These are phyloP conservation scores for Tyto alba DNA, from an alignment of 2,113 vertebrate species.

Conservation along the genomic window DNA sequence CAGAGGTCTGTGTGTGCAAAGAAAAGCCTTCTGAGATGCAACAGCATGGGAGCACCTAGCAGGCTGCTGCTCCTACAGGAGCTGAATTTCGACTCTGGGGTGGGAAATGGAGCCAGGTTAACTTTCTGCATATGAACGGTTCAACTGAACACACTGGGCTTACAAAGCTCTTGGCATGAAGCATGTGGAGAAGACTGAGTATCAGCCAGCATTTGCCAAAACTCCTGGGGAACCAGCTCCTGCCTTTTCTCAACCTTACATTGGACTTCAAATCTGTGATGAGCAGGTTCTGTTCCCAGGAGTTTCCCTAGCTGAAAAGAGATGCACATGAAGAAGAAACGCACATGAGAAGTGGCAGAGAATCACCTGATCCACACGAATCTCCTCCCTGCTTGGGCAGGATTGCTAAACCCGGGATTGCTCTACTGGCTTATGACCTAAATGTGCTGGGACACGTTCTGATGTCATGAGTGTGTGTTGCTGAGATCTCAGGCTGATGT, in stretches of 20 bases:
- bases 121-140: not conserved
- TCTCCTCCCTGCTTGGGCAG: not conserved
- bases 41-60: accelerated
- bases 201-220: not conserved
- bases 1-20: not conserved
- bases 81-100: accelerated
- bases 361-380: not conserved
- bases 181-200: not conserved
- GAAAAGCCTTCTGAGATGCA: not conserved
- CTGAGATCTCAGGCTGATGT: not conserved
- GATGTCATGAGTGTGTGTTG: not conserved
- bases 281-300: not conserved
- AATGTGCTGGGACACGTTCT: not conserved
- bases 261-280: not conserved
- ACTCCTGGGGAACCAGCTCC: not conserved
- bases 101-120: not conserved
- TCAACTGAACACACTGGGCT: accelerated
- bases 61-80: not conserved
- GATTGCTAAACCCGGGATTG: not conserved
- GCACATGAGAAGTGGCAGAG: not conserved
- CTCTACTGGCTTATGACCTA: not conserved
- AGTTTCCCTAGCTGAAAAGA: not conserved
- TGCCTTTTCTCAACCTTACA: not conserved
- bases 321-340: not conserved
- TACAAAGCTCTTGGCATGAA: not conserved